These are phyloP conservation scores for Tyrannus savana DNA, from an alignment of 2,113 vertebrate genomes.

Conservation along the genomic window DNA sequence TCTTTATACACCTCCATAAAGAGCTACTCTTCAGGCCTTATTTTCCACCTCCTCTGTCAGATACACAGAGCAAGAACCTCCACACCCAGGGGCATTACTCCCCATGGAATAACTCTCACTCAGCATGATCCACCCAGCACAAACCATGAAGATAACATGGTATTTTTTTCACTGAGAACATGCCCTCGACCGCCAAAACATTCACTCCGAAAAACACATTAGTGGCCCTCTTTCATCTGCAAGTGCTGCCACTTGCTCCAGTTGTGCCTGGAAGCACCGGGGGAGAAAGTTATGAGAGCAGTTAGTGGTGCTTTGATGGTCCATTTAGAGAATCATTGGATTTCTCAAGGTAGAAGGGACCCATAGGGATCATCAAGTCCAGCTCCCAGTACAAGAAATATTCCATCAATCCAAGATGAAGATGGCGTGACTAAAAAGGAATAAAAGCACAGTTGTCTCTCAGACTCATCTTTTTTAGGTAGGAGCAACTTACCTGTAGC, in stretches of 20 bases:
- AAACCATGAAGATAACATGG: background rate
- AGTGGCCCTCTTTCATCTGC: accelerated
- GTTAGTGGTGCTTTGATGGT: background rate
- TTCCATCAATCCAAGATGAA: background rate
- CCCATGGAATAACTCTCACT: background rate
- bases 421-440: accelerated
- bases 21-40: background rate
- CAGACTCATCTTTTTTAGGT: too few species aligned
- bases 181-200: accelerated
- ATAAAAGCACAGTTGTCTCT: background rate
- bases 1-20: background rate
- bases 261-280: background rate
- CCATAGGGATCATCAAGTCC: background rate
- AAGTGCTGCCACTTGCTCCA: accelerated
- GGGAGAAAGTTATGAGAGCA: background rate
- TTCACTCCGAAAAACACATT: background rate
- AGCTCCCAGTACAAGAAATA: background rate
- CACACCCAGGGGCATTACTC: too few species aligned
- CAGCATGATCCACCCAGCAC: background rate
- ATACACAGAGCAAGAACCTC: background rate
- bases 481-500: background rate
- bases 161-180: background rate
- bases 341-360: background rate
- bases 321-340: background rate
- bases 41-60: background rate